Conservation (phyloP, 2,797 vertebrate genomes). For the Carcharodon carcharias region DNA sequence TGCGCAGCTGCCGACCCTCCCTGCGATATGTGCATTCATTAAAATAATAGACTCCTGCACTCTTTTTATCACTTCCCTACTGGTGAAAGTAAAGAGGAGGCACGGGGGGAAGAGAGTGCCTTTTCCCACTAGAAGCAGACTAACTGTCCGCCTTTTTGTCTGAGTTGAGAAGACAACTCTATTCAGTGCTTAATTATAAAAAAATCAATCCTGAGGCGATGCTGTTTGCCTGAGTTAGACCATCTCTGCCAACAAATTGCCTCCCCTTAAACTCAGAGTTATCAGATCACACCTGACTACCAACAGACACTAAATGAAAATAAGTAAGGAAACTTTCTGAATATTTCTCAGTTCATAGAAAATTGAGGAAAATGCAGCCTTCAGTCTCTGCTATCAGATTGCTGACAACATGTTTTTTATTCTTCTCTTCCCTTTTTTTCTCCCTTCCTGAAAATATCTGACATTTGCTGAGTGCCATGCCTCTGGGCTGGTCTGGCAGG, state of each 20-base stretch:
- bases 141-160: slow-evolving; percentile 62
- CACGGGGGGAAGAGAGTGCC: slow-evolving; percentile 58
- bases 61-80: slow-evolving; percentile 61
- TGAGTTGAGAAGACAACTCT: slow-evolving; percentile 50
- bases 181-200: slow-evolving; percentile 49
- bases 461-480: background rate
- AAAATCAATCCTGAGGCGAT: background rate
- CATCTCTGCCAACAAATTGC: background rate
- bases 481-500: background rate
- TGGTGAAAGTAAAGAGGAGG: slow-evolving; percentile 59
- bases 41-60: slow-evolving; percentile 75
- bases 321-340: background rate
- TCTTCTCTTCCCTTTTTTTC: background rate
- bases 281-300: background rate
- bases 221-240: background rate
- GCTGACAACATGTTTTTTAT: background rate
- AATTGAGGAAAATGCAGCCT: background rate
- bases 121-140: slow-evolving; percentile 48
- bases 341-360: background rate
- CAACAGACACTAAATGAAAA: background rate
- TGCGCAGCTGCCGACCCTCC: slow-evolving; percentile 70
- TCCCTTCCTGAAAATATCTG: background rate
- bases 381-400: background rate
- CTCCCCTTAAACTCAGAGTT: background rate
- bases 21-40: slow-evolving; percentile 73